These are phyloP conservation scores for Lethocerus indicus DNA, from an alignment of 1,140 invertebrate genomes.

Conservation along the genomic window DNA sequence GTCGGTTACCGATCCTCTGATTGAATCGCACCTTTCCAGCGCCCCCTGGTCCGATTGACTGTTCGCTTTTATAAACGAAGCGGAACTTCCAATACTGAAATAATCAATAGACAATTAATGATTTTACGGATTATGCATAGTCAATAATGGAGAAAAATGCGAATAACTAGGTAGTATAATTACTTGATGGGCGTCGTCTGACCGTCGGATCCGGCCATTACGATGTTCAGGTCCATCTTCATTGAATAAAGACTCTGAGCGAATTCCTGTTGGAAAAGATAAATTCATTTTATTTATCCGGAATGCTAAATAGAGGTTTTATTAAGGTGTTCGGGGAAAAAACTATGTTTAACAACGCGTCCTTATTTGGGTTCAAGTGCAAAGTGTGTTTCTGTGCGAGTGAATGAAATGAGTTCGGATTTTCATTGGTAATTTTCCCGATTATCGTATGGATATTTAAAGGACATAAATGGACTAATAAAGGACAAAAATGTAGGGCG, in stretches of 20 bases:
- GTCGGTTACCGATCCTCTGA: slow-evolving; percentile 48
- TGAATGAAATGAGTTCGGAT: background rate
- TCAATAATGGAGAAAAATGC: no score
- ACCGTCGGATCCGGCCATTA: slow-evolving; percentile 14
- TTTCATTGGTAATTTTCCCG: no score
- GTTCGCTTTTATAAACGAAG: slow-evolving; percentile 81
- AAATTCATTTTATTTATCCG: background rate
- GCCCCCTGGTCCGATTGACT: slow-evolving; percentile 51
- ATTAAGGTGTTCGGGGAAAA: no score
- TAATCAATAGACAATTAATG: no score
- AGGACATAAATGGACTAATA: no score
- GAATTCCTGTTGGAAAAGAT: slow-evolving; percentile 35
- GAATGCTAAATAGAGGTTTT: background rate
- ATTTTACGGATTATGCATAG: no score
- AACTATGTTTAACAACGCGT: no score
- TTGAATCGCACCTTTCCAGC: slow-evolving; percentile 50
- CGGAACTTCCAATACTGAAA: slow-evolving; percentile 48
- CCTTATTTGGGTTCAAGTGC: no score
- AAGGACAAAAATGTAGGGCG: no score
- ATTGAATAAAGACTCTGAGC: slow-evolving; percentile 61
- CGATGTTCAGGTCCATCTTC: slow-evolving; percentile 45
- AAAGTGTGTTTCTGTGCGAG: no score
- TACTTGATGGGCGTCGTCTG: slow-evolving; percentile 20
- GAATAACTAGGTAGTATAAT: no score
- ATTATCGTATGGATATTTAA: no score